Conservation (phyloP, 1,140 invertebrate genomes). For the Aphaenogaster floridana region DNA sequence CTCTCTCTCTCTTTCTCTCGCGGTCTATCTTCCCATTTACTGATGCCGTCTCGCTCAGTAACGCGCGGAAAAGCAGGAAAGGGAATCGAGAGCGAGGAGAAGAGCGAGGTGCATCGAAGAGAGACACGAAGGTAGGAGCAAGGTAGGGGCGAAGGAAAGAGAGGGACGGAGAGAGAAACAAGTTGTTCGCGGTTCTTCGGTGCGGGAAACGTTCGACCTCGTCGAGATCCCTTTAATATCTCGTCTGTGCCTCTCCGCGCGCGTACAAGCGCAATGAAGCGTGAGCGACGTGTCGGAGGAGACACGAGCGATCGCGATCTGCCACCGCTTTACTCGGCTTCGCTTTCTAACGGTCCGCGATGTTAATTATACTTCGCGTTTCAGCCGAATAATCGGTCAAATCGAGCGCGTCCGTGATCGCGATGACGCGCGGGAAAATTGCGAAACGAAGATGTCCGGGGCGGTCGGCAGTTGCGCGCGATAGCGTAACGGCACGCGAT, state of each 20-base stretch:
- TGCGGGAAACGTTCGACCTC: constrained; percentile 71
- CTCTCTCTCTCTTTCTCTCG: constrained; percentile 33
- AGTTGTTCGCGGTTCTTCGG: constrained; percentile 84
- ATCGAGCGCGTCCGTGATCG: constrained; percentile 37
- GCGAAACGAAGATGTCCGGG: constrained; percentile 54
- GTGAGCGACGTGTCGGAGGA: constrained; percentile 45
- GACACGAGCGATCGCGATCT: constrained; percentile 67
- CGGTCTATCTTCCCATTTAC: constrained; percentile 27
- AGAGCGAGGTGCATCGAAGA: not conserved
- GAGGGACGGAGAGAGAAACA: constrained; percentile 71
- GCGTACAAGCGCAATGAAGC: constrained; percentile 31
- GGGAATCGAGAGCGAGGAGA: not conserved
- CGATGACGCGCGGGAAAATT: constrained; percentile 32
- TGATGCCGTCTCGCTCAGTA: constrained; percentile 9
- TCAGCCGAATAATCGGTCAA: constrained; percentile 6
- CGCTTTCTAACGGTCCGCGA: not conserved
- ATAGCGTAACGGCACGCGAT: constrained; percentile 59
- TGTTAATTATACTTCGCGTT: constrained; percentile 48
- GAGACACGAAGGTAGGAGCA: not conserved
- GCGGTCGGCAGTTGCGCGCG: constrained; percentile 27
- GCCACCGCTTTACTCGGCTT: constrained; percentile 4
- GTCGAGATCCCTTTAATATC: constrained; percentile 79
- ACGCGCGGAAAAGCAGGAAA: constrained; percentile 27
- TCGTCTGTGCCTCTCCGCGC: constrained; percentile 34
- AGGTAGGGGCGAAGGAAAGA: not conserved